These are phyloP conservation scores for Rhabdophis nuchalis DNA, from an alignment of 2,797 vertebrate genomes.

Conservation along the genomic window DNA sequence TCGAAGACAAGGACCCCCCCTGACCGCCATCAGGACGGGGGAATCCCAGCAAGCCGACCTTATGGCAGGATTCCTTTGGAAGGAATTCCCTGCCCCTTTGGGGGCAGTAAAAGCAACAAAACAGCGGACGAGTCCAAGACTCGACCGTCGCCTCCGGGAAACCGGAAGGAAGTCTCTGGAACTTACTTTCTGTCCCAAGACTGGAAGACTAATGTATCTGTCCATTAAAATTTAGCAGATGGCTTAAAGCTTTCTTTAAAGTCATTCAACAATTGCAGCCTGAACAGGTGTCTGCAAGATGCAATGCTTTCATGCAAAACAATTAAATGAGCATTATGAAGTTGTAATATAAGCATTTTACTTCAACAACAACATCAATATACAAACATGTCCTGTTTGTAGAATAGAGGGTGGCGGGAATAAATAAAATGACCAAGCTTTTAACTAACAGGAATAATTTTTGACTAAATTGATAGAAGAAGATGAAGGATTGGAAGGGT, in stretches of 20 bases:
- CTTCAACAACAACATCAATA: neutral
- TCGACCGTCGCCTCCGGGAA: too few relatives aligned
- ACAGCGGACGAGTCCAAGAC: too few relatives aligned
- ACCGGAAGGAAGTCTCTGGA: too few relatives aligned
- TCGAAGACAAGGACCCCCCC: too few relatives aligned
- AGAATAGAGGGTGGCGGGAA: neutral
- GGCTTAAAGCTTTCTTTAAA: neutral
- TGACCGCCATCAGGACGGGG: too few relatives aligned
- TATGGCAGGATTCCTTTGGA: too few relatives aligned
- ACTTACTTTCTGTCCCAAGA: neutral
- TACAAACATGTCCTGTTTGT: conserved; percentile 32
- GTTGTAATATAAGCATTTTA: neutral
- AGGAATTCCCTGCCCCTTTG: too few relatives aligned
- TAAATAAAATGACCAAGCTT: conserved; percentile 46
- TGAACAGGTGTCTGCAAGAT: neutral
- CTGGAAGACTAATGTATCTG: neutral
- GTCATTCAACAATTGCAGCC: neutral
- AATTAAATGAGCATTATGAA: neutral
- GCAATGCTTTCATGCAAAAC: neutral
- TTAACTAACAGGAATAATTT: too few relatives aligned
- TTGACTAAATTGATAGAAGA: too few relatives aligned
- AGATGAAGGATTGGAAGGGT: too few relatives aligned
- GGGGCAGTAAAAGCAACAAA: too few relatives aligned
- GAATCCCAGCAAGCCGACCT: too few relatives aligned
- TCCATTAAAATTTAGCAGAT: neutral